Percentiles rank a stretch among this genome's conserved stretches.
Conservation (phyloP, 2,797 vertebrate species). For the Lutjanus argentimaculatus region DNA sequence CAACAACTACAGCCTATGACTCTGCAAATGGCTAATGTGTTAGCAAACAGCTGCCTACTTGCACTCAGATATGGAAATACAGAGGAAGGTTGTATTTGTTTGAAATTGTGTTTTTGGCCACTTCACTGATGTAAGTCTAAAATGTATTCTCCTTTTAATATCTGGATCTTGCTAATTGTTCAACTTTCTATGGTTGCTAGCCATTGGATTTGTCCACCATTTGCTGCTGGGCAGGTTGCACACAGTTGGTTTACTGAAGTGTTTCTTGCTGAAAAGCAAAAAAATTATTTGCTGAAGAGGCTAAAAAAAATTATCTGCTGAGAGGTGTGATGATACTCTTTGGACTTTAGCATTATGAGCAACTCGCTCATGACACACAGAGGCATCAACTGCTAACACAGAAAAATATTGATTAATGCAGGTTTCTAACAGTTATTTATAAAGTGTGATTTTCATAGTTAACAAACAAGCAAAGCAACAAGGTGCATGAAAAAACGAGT, state of each 20-base stretch:
- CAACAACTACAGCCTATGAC: neutral
- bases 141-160: neutral
- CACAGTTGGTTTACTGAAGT: neutral
- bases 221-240: neutral
- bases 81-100: neutral
- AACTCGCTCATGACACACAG: conserved; percentile 9
- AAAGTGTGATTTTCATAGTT: neutral
- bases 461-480: conserved; percentile 8
- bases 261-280: neutral
- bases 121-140: neutral
- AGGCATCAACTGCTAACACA: neutral
- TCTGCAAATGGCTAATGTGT: neutral
- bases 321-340: neutral
- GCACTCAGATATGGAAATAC: neutral
- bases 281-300: neutral
- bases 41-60: neutral
- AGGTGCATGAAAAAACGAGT: neutral
- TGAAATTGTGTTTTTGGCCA: no score
- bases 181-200: neutral
- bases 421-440: neutral
- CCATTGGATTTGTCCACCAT: neutral
- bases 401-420: conserved; percentile 1
- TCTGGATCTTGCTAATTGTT: neutral
- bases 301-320: neutral
- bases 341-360: neutral